phyloP scores from a whole-genome alignment of 2,888 invertebrate genomes.

The Rapana venosa region DNA sequence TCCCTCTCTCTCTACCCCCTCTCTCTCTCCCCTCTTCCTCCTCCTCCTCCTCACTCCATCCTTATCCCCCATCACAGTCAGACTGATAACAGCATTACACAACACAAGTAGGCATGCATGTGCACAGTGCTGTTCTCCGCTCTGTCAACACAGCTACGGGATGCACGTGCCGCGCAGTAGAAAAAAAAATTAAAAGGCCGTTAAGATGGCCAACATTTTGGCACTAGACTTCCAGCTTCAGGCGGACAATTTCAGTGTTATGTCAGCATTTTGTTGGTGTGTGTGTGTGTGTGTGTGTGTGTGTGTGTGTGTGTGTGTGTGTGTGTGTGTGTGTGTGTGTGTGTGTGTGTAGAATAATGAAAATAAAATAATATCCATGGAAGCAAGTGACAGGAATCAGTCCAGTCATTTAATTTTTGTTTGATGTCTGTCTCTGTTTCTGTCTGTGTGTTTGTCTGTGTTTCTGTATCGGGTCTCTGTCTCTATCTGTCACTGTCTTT shows the following conservation, averaged over 20 bases:
- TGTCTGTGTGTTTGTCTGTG: too few relatives aligned
- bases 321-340: slow-evolving; percentile 5
- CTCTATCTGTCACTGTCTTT: too few relatives aligned
- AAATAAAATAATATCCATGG: background rate
- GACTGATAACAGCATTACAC: too few relatives aligned
- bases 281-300: background rate
- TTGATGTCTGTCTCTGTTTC: background rate
- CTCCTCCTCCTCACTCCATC: background rate
- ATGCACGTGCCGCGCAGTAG: too few relatives aligned
- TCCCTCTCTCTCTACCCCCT: background rate
- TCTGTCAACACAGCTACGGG: background rate
- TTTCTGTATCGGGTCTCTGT: too few relatives aligned
- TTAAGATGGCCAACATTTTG: background rate
- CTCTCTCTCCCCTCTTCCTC: background rate
- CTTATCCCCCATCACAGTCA: background rate
- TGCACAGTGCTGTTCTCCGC: background rate
- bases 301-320: background rate
- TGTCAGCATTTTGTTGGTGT: background rate
- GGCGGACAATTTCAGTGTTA: too few relatives aligned
- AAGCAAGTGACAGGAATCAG: background rate
- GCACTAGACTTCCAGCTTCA: too few relatives aligned
- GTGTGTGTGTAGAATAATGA: background rate
- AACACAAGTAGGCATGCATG: too few relatives aligned
- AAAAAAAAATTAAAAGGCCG: too few relatives aligned
- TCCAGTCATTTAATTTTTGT: background rate